Evolutionary conservation across 2,888 invertebrate genomes (phyloP).

Genomic region (Hypselothyrea guttata): DNA sequence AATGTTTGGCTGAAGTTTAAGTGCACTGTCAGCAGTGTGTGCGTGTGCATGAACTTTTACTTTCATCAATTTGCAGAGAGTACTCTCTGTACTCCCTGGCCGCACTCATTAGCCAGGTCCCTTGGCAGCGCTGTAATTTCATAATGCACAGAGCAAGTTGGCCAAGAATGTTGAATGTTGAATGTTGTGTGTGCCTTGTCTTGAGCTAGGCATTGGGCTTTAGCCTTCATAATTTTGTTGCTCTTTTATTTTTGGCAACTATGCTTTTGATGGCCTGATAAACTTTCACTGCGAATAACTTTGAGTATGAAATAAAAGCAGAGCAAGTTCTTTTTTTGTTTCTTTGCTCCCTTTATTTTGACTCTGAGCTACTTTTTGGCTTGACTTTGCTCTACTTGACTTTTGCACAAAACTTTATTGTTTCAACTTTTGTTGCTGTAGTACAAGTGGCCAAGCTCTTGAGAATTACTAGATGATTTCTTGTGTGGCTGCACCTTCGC

Average conservation of each 20-base stretch:
- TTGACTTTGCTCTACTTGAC: constrained; percentile 16
- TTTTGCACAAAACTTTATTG: constrained; percentile 54
- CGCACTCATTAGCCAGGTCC: constrained; percentile 34
- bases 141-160: constrained; percentile 7
- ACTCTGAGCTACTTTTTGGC: constrained; percentile 30
- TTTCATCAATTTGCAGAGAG: constrained; percentile 27
- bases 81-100: background rate
- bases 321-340: constrained; percentile 19
- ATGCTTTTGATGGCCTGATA: constrained; percentile 51
- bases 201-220: constrained; percentile 9
- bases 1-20: constrained; percentile 49
- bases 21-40: constrained; percentile 37
- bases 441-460: constrained; percentile 37
- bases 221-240: constrained; percentile 14
- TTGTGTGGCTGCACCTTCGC: constrained; percentile 45
- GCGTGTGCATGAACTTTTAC: constrained; percentile 35
- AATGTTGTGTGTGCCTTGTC: too few relatives aligned
- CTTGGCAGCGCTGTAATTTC: constrained; percentile 26
- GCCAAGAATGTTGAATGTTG: constrained; percentile 30
- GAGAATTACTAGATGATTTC: constrained; percentile 24
- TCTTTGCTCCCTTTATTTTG: constrained; percentile 20
- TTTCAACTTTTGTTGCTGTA: constrained; percentile 44
- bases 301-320: constrained; percentile 45
- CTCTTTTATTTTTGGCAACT: constrained; percentile 54
- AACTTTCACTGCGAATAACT: constrained; percentile 68